These are phyloP conservation scores for Pinctada fucata DNA, from an alignment of 2,888 invertebrate genomes.

Conservation along the genomic window DNA sequence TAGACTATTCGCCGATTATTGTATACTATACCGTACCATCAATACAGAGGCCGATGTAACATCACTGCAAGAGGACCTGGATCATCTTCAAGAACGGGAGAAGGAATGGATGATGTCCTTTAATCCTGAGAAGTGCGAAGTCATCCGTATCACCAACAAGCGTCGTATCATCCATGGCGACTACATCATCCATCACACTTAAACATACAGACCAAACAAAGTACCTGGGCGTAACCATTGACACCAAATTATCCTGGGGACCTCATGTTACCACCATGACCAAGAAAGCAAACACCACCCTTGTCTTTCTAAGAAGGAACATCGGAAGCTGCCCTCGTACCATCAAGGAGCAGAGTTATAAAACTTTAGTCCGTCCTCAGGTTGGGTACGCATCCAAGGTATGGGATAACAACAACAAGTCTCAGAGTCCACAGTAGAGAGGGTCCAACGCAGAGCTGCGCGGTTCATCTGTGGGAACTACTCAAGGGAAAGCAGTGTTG, in stretches of 20 bases:
- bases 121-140: constrained; percentile 39
- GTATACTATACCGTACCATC: constrained; percentile 2
- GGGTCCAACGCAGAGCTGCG: background rate
- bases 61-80: constrained; percentile 1
- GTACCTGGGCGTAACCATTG: constrained; percentile 39
- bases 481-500: background rate
- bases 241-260: constrained; percentile 34
- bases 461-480: background rate
- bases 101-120: constrained; percentile 36
- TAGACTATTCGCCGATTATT: background rate
- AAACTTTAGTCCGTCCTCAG: background rate
- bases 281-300: constrained; percentile 41
- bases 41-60: background rate
- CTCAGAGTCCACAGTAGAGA: background rate
- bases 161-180: background rate
- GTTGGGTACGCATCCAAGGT: background rate
- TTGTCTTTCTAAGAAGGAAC: constrained; percentile 20
- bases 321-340: background rate
- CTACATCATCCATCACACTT: constrained; percentile 23
- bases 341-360: background rate
- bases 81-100: constrained; percentile 1
- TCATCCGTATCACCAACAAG: constrained; percentile 30
- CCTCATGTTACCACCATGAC: constrained; percentile 24
- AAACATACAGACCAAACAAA: constrained; percentile 18
- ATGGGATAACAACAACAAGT: background rate